Conservation (phyloP, 2,888 invertebrate genomes). For the Phortica okadai region DNA sequence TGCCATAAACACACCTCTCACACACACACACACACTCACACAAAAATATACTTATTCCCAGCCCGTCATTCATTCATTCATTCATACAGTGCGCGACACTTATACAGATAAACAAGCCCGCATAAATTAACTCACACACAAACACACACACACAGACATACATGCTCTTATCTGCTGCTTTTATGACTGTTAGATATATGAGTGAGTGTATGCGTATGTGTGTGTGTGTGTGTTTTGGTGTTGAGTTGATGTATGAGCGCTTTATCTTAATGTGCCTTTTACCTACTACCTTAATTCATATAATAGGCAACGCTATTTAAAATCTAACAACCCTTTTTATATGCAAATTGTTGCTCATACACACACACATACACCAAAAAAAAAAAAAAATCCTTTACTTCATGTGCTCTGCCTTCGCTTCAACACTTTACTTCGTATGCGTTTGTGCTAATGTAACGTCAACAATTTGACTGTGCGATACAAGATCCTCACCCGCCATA, state of each 20-base stretch:
- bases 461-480: no score
- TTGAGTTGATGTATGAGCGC: constrained; percentile 59
- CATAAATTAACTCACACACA: constrained; percentile 62
- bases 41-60: constrained; percentile 25
- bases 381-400: not conserved
- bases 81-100: constrained; percentile 9
- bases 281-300: constrained; percentile 65
- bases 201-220: constrained; percentile 19
- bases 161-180: constrained; percentile 25
- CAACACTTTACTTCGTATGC: not conserved
- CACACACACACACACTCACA: not conserved
- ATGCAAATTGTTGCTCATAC: constrained; percentile 70
- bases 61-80: not conserved
- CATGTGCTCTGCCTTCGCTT: not conserved
- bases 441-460: not conserved
- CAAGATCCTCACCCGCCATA: no score
- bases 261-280: constrained; percentile 60
- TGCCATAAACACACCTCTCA: constrained; percentile 24
- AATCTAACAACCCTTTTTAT: constrained; percentile 71
- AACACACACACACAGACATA: constrained; percentile 32
- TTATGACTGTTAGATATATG: constrained; percentile 2
- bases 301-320: constrained; percentile 68
- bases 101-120: constrained; percentile 54
- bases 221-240: constrained; percentile 29
- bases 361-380: constrained; percentile 1